phyloP scores from a whole-genome alignment of 2,888 invertebrate genomes.

The Stomorhina lunata region DNA sequence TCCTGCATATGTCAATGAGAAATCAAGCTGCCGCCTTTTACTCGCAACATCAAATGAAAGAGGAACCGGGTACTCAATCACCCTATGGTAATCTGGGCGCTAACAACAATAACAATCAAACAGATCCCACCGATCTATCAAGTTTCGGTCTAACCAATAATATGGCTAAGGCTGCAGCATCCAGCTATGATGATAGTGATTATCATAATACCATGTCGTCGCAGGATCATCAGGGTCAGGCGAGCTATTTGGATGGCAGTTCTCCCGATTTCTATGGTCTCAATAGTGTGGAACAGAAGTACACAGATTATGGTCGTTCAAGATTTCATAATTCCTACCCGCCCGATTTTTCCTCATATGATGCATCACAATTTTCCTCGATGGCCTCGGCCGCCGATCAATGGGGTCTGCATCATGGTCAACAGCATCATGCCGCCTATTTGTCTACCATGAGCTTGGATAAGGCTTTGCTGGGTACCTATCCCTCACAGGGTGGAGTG shows the following conservation, averaged over 20 bases:
- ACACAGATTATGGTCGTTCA: constrained; percentile 72
- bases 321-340: constrained; percentile 79
- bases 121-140: constrained; percentile 77
- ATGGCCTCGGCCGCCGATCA: constrained; percentile 84
- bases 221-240: constrained; percentile 76
- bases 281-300: constrained; percentile 72
- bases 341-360: constrained; percentile 82
- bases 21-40: constrained; percentile 74
- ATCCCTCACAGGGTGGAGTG: constrained; percentile 78
- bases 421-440: constrained; percentile 80
- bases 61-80: constrained; percentile 77
- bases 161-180: constrained; percentile 68
- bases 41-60: constrained; percentile 78
- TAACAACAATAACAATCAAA: constrained; percentile 70
- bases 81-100: constrained; percentile 71
- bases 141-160: constrained; percentile 74
- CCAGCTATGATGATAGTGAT: constrained; percentile 73
- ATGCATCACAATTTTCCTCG: constrained; percentile 86
- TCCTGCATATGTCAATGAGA: constrained; percentile 78
- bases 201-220: constrained; percentile 74
- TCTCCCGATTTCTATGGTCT: constrained; percentile 74
- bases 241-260: constrained; percentile 74
- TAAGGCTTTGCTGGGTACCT: constrained; percentile 77
- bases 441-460: constrained; percentile 81
- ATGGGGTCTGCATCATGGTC: constrained; percentile 80